phyloP scores from a whole-genome alignment of 2,797 vertebrate species.

The Spea hammondii region DNA sequence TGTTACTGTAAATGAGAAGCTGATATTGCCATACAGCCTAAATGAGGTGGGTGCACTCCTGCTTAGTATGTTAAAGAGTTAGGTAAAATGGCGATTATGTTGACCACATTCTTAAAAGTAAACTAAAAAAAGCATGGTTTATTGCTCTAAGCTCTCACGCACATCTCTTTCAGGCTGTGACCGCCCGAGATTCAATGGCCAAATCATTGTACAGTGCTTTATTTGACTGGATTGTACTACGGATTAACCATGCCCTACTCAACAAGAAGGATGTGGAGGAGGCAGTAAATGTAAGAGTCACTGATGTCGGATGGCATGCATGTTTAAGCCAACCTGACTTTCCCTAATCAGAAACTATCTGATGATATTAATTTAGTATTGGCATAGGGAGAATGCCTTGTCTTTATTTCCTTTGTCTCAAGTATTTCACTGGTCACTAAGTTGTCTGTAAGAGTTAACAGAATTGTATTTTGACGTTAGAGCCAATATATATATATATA shows the following conservation, averaged over 20 bases:
- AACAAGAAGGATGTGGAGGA: constrained; percentile 91
- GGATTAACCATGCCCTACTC: constrained; percentile 91
- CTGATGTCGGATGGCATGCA: neutral
- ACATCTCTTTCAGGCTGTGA: constrained; percentile 73
- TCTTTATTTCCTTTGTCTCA: no score
- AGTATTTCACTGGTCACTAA: neutral
- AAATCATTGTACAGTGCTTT: constrained; percentile 89
- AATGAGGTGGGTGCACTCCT: constrained; percentile 70
- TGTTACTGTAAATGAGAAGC: constrained; percentile 71
- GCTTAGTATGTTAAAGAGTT: no score
- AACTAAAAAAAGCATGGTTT: no score
- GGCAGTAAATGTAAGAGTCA: constrained; percentile 77
- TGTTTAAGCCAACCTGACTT: neutral
- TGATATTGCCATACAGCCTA: constrained; percentile 82
- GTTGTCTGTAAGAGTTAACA: neutral
- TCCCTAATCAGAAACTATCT: neutral
- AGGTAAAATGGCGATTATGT: no score
- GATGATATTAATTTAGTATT: neutral
- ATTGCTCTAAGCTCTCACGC: neutral
- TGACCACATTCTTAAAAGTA: no score
- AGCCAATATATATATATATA: neutral
- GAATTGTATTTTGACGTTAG: neutral
- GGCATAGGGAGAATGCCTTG: no score
- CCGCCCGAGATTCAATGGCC: constrained; percentile 90
- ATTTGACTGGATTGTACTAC: constrained; percentile 93